Percentiles rank a stretch among this genome's conserved stretches.
phyloP scores from a whole-genome alignment of 2,888 invertebrate genomes.

The Octonoba sinensis region DNA sequence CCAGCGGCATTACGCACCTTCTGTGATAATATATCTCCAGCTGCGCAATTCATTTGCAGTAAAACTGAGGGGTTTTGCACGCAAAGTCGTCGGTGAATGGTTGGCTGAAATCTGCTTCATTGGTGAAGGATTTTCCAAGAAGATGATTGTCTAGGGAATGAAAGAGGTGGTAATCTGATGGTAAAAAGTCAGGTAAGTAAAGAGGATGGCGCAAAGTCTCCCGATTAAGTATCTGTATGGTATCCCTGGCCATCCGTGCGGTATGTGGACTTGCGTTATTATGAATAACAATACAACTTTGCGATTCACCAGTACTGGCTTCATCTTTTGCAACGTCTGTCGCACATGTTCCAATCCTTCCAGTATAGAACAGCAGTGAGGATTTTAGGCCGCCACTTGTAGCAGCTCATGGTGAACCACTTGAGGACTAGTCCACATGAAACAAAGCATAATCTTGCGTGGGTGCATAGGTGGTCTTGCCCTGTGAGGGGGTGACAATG shows the following conservation, averaged over 20 bases:
- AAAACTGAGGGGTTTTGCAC: neutral
- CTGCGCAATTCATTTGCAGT: neutral
- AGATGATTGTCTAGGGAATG: neutral
- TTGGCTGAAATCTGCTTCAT: neutral
- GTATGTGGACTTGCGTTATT: constrained; percentile 65
- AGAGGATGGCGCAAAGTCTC: constrained; percentile 63
- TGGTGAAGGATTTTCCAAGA: neutral
- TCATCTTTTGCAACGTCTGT: constrained; percentile 12
- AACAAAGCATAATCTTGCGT: constrained; percentile 1
- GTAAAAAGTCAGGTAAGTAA: constrained; percentile 65
- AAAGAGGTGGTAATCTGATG: constrained; percentile 36
- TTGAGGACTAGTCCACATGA: neutral
- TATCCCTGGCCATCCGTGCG: constrained; percentile 49
- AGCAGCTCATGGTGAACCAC: neutral
- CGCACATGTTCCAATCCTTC: neutral
- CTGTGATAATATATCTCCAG: neutral
- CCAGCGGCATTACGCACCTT: neutral
- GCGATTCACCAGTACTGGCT: constrained; percentile 6
- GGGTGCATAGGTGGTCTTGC: neutral
- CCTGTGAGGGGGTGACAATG: neutral
- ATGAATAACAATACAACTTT: constrained; percentile 46
- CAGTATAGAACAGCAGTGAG: neutral
- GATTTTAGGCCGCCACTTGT: neutral
- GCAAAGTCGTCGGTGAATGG: neutral
- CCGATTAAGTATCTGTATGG: constrained; percentile 52